These are phyloP conservation scores for Patella depressa DNA, from an alignment of 2,888 invertebrate species.

Conservation along the genomic window DNA sequence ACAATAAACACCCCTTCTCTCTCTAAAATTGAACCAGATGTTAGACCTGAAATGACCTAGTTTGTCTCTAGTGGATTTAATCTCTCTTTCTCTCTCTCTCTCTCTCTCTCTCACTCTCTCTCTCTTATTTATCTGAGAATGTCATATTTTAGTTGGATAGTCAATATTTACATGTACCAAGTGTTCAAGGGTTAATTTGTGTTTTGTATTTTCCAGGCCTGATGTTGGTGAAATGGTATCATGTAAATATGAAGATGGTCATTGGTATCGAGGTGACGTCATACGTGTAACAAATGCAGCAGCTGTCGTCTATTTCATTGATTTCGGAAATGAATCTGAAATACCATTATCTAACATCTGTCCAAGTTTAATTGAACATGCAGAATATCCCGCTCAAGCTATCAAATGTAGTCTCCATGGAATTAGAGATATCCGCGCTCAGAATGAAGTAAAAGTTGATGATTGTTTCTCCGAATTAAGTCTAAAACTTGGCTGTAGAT, in stretches of 20 bases:
- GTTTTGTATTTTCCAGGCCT: constrained; percentile 30
- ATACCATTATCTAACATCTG: constrained; percentile 35
- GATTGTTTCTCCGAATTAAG: background rate
- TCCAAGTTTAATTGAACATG: constrained; percentile 28
- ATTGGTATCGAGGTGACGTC: constrained; percentile 56
- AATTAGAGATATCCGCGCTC: constrained; percentile 29
- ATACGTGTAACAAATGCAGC: constrained; percentile 27
- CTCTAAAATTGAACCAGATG: too few relatives aligned
- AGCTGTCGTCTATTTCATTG: constrained; percentile 47
- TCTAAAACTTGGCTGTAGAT: background rate
- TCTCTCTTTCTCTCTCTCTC: background rate
- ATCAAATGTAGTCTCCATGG: constrained; percentile 43
- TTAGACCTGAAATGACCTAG: too few relatives aligned
- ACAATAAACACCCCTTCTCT: too few relatives aligned
- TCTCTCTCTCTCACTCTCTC: background rate
- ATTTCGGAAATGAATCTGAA: constrained; percentile 56
- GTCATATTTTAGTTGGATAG: too few relatives aligned
- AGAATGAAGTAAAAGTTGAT: constrained; percentile 15
- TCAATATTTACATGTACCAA: constrained; percentile 10
- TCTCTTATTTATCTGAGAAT: background rate
- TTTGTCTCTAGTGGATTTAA: background rate
- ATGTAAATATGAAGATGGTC: constrained; percentile 40
- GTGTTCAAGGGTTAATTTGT: constrained; percentile 1
- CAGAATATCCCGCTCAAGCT: constrained; percentile 41
- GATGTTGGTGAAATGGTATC: constrained; percentile 51